Conservation (phyloP, 2,888 invertebrate genomes). For the Epinotia nisella region DNA sequence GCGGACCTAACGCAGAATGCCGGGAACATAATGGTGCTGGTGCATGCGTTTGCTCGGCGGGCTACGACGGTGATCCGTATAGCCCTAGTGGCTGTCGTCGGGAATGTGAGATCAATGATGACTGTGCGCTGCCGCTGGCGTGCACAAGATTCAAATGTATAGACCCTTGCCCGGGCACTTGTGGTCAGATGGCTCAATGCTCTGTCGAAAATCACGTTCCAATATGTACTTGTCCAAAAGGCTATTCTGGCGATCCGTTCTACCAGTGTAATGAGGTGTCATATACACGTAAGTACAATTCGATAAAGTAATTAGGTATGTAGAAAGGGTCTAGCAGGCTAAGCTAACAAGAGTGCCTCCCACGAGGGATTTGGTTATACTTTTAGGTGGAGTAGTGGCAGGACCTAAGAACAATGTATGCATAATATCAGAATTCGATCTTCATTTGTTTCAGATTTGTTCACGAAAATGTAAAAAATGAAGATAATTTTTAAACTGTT, state of each 20-base stretch:
- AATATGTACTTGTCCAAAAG: conserved; percentile 89
- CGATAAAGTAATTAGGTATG: neutral
- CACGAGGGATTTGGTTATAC: too few relatives aligned
- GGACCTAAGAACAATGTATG: too few relatives aligned
- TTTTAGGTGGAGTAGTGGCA: too few relatives aligned
- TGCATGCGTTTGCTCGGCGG: conserved; percentile 92
- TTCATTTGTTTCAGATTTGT: too few relatives aligned
- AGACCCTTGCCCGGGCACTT: conserved; percentile 93
- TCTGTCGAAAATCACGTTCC: conserved; percentile 92
- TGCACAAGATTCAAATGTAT: conserved; percentile 93
- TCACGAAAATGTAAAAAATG: too few relatives aligned
- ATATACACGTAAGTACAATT: conserved; percentile 63
- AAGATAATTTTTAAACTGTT: too few relatives aligned
- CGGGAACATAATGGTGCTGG: conserved; percentile 92
- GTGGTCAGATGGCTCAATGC: conserved; percentile 92
- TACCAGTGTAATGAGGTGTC: conserved; percentile 88
- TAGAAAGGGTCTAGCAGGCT: too few relatives aligned
- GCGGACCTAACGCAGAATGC: conserved; percentile 94
- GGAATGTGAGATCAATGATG: conserved; percentile 92
- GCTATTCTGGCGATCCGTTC: conserved; percentile 93
- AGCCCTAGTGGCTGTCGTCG: conserved; percentile 88
- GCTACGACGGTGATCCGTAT: conserved; percentile 93
- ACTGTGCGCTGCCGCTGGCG: conserved; percentile 89
- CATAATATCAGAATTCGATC: too few relatives aligned
- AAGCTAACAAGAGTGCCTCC: too few relatives aligned